phyloP scores from a whole-genome alignment of 2,113 vertebrate genomes.

The Mesoclemmys tuberculata region DNA sequence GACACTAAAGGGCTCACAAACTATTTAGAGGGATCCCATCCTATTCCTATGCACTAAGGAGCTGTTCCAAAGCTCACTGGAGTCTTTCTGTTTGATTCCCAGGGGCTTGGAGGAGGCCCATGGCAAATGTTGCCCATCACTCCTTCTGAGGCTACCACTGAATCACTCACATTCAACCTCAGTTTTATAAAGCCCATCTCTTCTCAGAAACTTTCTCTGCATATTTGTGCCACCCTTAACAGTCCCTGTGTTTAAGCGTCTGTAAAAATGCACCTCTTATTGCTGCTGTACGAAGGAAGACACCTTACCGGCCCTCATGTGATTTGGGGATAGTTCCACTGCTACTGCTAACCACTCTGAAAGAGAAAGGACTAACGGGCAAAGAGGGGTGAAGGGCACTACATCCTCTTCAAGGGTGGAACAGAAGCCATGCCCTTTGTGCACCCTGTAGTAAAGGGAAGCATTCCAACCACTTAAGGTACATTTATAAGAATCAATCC shows the following conservation, averaged over 20 bases:
- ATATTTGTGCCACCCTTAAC: background rate
- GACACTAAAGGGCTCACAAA: background rate
- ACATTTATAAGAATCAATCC: background rate
- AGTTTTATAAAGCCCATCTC: background rate
- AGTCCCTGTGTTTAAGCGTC: background rate
- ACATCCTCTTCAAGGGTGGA: background rate
- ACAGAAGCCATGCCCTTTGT: background rate
- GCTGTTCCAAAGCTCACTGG: background rate
- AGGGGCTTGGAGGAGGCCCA: background rate
- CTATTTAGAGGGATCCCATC: background rate
- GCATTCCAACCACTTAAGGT: background rate
- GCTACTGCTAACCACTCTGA: background rate
- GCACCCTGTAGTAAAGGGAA: background rate
- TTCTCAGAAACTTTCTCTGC: background rate
- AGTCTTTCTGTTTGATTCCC: background rate
- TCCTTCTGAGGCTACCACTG: background rate
- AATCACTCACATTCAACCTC: background rate
- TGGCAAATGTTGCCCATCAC: background rate
- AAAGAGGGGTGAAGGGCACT: background rate
- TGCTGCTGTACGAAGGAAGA: background rate
- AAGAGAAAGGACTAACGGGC: background rate
- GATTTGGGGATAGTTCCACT: background rate
- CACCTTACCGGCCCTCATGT: background rate
- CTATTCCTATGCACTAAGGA: background rate
- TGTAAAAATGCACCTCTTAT: background rate